Evolutionary conservation across 2,888 invertebrate species (phyloP), one percentile per base, ranked within the genome.

Genomic region (Drosophila prostipennis): DNA sequence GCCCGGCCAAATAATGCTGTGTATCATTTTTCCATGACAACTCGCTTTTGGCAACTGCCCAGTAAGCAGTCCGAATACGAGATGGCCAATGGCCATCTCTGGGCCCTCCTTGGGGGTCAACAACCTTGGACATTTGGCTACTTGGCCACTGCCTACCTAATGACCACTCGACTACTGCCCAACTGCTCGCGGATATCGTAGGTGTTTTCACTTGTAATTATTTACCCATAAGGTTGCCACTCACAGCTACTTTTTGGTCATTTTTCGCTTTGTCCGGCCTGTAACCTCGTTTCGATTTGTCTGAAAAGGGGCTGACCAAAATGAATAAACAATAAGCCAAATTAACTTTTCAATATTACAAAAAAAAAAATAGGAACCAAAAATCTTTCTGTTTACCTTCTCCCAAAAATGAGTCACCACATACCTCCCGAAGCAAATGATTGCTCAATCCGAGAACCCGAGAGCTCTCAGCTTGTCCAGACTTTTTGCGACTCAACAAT

Each of bases 131-230:
- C 43, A 2, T 26, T 40, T 54, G 71, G 40, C 55, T 58, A 53
- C 13, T 43, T 46, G 72, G 7, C 13, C 23, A 26, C 67, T 51
- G 61, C 65, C 72, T 39, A 49, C 56, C 70, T 72, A 72, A 63
- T 54, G 43, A 60, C 45, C 52, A 40, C 48, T 49, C 36, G 56
- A 23, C 55, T 56, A 51, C 63, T 34, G 45, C 26, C 48, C 48
- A 48, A 39, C 51, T 53, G 23, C 32, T 42, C 46, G 23, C 72
- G 56, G 65, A 63, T 67, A 72, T 81, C 74, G 82, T 82, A 82
- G 82, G 88, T 82, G 82, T 87, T 81, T 85, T 79, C 76, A 78
- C 76, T 81, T 77, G 88, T 87, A 87, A 85, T 82, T 87, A 82
- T 87, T 85, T 87, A 87, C 37, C 79, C 88, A 82, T 82, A 87